Evolutionary conservation across 2,797 vertebrate species (phyloP).

Genomic region (Malacoctenus gilli): DNA sequence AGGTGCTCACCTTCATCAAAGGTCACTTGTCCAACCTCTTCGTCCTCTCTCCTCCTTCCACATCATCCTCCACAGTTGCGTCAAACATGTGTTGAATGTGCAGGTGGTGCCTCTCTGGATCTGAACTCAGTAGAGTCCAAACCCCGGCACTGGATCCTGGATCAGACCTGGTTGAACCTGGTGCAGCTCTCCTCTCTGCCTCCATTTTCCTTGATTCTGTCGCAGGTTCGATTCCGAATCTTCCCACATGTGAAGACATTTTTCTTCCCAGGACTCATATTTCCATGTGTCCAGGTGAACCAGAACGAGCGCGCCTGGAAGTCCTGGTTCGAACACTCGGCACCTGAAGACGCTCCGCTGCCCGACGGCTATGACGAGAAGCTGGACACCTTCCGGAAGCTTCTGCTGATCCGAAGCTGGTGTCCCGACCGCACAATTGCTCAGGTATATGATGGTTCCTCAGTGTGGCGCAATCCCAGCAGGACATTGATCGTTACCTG

Average conservation of each 20-base stretch:
- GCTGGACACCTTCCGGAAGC: conserved; percentile 83
- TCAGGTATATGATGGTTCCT: no score
- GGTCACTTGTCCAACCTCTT: conserved; percentile 67
- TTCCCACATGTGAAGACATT: no score
- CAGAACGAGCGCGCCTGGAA: conserved; percentile 85
- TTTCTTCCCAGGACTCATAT: no score
- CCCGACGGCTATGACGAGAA: conserved; percentile 83
- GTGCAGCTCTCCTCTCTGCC: conserved; percentile 82
- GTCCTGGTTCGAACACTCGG: conserved; percentile 83
- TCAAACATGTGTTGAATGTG: conserved; percentile 81
- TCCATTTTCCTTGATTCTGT: conserved; percentile 80
- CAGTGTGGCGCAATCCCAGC: no score
- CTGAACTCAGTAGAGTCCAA: conserved; percentile 86
- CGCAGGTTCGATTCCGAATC: no score
- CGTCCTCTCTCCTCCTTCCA: background rate
- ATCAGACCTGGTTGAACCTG: conserved; percentile 87
- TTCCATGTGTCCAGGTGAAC: conserved; percentile 65
- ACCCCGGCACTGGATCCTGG: conserved; percentile 87
- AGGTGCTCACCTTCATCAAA: conserved; percentile 88
- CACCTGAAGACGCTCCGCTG: conserved; percentile 80
- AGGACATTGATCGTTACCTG: no score
- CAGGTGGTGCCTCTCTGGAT: conserved; percentile 85
- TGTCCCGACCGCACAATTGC: conserved; percentile 84
- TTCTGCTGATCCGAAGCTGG: conserved; percentile 88
- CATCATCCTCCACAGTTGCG: background rate